Conservation (phyloP, 2,888 invertebrate species). For the Acrobasis consociella region DNA sequence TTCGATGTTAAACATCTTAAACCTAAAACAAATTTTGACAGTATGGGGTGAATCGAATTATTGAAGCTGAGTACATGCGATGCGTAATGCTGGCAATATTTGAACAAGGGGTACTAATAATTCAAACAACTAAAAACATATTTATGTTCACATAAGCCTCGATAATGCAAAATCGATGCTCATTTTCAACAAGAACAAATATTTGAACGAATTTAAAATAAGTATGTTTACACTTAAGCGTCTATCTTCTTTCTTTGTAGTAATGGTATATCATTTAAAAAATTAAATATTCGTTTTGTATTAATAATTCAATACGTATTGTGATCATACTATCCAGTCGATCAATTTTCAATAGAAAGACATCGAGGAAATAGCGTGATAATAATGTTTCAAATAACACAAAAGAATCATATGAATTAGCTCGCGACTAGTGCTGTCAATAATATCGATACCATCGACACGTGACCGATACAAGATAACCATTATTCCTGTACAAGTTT, state of each 20-base stretch:
- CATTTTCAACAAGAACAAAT: conserved; percentile 29
- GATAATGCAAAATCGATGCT: conserved; percentile 14
- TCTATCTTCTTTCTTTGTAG: not conserved
- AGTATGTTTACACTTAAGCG: too few relatives aligned
- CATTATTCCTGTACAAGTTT: conserved; percentile 58
- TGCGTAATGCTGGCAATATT: conserved; percentile 42
- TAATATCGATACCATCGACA: conserved; percentile 47
- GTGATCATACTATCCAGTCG: not conserved
- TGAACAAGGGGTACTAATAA: conserved; percentile 46
- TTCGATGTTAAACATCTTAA: conserved; percentile 49
- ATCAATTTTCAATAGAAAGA: not conserved
- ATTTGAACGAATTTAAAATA: not conserved
- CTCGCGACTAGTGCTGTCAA: conserved; percentile 40
- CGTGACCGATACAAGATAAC: conserved; percentile 67
- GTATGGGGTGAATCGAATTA: conserved; percentile 61
- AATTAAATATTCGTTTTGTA: too few relatives aligned
- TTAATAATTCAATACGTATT: not conserved
- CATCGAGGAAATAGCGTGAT: not conserved
- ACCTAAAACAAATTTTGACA: conserved; percentile 62
- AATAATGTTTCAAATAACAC: conserved; percentile 1
- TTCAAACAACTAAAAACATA: conserved; percentile 39
- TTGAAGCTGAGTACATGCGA: conserved; percentile 46
- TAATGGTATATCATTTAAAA: too few relatives aligned
- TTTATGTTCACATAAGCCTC: conserved; percentile 2
- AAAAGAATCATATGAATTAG: conserved; percentile 13